Evolutionary conservation across 2,888 invertebrate species (phyloP).

Genomic region (Liopterus haemorrhoidalis): DNA sequence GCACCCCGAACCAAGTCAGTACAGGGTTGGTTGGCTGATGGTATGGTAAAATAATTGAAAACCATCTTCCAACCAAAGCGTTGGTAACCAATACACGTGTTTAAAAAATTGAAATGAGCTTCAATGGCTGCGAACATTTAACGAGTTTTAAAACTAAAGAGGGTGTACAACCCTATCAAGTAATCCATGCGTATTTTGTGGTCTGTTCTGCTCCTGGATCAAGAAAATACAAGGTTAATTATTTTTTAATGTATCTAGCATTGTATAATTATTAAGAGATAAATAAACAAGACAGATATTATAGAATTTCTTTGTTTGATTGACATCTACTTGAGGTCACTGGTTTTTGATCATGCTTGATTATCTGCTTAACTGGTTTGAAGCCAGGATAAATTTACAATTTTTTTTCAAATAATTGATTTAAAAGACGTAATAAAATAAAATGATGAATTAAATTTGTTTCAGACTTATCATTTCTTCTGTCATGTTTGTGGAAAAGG

Average conservation of each 20-base stretch:
- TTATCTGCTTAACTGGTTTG: constrained; percentile 8
- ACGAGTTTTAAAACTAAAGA: constrained; percentile 40
- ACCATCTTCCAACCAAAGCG: no score
- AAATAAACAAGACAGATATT: constrained; percentile 16
- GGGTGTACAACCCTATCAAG: constrained; percentile 53
- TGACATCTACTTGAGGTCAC: constrained; percentile 18
- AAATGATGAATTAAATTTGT: constrained; percentile 35
- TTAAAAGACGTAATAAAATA: constrained; percentile 5
- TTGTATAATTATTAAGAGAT: constrained; percentile 10
- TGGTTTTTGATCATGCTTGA: constrained; percentile 11
- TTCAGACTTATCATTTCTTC: constrained; percentile 69
- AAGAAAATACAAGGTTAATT: constrained; percentile 70
- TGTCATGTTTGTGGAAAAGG: constrained; percentile 77
- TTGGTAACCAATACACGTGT: no score
- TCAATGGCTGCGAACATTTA: constrained; percentile 22
- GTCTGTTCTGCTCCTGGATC: constrained; percentile 75
- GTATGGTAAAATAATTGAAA: no score
- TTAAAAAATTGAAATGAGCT: constrained; percentile 22
- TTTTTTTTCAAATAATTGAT: no score
- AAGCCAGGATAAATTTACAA: neutral
- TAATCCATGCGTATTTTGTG: constrained; percentile 82
- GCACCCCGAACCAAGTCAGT: no score
- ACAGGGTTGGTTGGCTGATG: no score
- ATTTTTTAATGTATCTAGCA: constrained; percentile 8
- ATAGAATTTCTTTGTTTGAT: constrained; percentile 18